A percentile compares a stretch with the other conserved stretches of the same genome.
Conservation (phyloP, 2,797 vertebrate species). For the Mastacembelus armatus region DNA sequence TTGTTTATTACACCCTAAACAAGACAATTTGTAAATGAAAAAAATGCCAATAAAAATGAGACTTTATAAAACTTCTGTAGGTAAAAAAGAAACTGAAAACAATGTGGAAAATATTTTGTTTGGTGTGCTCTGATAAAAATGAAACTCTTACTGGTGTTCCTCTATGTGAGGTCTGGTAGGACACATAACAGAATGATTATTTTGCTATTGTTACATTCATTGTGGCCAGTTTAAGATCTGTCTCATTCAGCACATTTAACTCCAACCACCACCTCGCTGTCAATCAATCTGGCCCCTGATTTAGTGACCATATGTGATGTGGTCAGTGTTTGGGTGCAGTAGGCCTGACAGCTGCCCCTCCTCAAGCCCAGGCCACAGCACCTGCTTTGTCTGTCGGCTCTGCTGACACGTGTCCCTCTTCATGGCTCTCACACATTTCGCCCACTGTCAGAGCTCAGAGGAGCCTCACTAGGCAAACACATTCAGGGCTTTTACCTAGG, state of each 20-base stretch:
- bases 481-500: slow-evolving; percentile 48
- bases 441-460: slow-evolving; percentile 44
- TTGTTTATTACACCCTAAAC: no score
- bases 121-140: neutral
- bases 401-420: slow-evolving; percentile 75
- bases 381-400: slow-evolving; percentile 69
- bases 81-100: neutral
- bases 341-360: slow-evolving; percentile 77
- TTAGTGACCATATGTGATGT: slow-evolving; percentile 48
- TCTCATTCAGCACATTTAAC: neutral
- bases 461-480: slow-evolving; percentile 52
- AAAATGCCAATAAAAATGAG: neutral
- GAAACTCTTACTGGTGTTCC: neutral
- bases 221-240: slow-evolving; percentile 27
- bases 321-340: slow-evolving; percentile 49
- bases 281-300: slow-evolving; percentile 47
- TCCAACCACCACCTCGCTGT: slow-evolving; percentile 20
- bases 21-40: no score
- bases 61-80: neutral
- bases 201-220: neutral
- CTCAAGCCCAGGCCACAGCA: slow-evolving; percentile 55
- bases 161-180: neutral
- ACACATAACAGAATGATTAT: neutral
- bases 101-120: neutral
- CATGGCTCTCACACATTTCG: slow-evolving; percentile 58